Base-by-base conservation (phyloP, 2,888 invertebrate genomes). In the Hirudinaria manillensis region DNA sequence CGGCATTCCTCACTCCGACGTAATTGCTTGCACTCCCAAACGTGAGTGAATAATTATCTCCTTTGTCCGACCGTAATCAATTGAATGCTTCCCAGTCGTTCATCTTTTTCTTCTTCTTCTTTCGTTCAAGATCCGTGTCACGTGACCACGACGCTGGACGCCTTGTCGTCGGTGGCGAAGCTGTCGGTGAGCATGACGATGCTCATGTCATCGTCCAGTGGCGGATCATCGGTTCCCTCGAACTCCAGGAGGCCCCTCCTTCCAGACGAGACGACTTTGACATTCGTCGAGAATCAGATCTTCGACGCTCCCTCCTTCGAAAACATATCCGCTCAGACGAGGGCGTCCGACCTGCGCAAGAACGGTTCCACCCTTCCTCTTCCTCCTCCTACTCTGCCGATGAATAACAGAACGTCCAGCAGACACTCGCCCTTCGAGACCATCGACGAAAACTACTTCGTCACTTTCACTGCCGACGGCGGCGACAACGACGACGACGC, bases 161-260 rank as follows among this genome's bases (percentile, higher is more conserved):
- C 79, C 19, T 75, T 79, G 34, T 76, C 75, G 27, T 78, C 78
- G n/a, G 79, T 79, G 74, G 79, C 79, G 24, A 75, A 76, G 27
- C 75, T 79, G 56, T 78, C 78, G 21, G 78, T 79, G 71, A 78
- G 78, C 72, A 79, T 79, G 79, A 79, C 79, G 45, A 79, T 79
- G 79, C 74, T 78, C 27, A 79, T 79, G 78, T 79, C 79, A n/a
- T 78, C 79, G 19, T 74, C 74, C 29, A 65, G n/a, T 70, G 7
- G 3, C 21, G 73, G 34, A 2, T n/a, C 56, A 3, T 27, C 34
- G 36, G 24, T 73, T 7, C 36, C 65, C 10, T 34, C 29, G 3
- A 61, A 29, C 61, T 27, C 27, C 1, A 32, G 68, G 68, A 29
- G 36, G 16, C 56, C 32, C 4, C 29, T 36, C n/a, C 24, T 34